Percentiles rank a stretch among this genome's conserved stretches.
These are phyloP conservation scores for Osmoderma eremita DNA, from an alignment of 2,888 invertebrate species.

Conservation along the genomic window DNA sequence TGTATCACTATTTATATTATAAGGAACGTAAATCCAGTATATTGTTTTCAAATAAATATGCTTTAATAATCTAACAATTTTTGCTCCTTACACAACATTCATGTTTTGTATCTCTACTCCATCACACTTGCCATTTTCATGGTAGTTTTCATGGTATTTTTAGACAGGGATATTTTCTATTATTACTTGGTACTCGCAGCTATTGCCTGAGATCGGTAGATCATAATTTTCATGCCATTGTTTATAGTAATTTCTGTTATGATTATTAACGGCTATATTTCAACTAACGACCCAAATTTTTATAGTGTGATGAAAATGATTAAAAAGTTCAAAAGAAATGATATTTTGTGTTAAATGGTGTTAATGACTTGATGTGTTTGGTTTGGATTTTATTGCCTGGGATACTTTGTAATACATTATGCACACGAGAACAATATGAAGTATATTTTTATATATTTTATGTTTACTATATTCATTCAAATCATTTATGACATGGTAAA, in stretches of 20 bases:
- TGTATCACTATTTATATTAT: too few relatives aligned
- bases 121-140: too few relatives aligned
- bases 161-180: slow-evolving; percentile 17
- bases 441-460: too few relatives aligned
- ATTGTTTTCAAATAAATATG: too few relatives aligned
- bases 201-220: slow-evolving; percentile 2
- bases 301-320: slow-evolving; percentile 24
- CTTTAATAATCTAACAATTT: too few relatives aligned
- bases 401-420: slow-evolving; percentile 9
- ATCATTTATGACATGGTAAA: too few relatives aligned
- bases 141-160: too few relatives aligned
- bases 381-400: not conserved
- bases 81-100: too few relatives aligned
- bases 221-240: slow-evolving; percentile 6
- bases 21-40: too few relatives aligned
- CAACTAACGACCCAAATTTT: slow-evolving; percentile 4
- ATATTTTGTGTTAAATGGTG: slow-evolving; percentile 14
- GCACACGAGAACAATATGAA: too few relatives aligned
- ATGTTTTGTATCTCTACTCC: too few relatives aligned
- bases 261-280: slow-evolving; percentile 6
- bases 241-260: slow-evolving; percentile 17
- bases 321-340: slow-evolving; percentile 12
- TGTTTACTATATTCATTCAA: too few relatives aligned
- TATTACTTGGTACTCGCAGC: slow-evolving; percentile 4
- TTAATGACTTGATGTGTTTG: slow-evolving; percentile 18